A percentile compares a stretch with the other conserved stretches of the same genome.
phyloP scores from a whole-genome alignment of 2,797 vertebrate genomes.

The Tauraco hartlaubi region DNA sequence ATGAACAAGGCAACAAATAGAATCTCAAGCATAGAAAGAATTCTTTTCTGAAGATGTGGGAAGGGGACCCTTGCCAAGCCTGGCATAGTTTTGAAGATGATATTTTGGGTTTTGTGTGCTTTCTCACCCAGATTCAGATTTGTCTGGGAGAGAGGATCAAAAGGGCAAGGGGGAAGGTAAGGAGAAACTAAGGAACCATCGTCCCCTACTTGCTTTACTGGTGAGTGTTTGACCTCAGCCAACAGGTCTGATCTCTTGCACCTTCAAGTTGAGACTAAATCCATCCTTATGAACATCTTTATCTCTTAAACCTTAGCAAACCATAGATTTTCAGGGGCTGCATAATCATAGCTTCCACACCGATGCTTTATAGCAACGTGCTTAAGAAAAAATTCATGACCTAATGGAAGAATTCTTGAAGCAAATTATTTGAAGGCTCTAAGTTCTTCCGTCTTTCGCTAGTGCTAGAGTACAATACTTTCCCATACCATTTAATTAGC shows the following conservation, averaged over 20 bases:
- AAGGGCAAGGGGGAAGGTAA: neutral
- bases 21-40: neutral
- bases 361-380: neutral
- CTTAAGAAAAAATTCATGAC: neutral
- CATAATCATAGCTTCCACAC: neutral
- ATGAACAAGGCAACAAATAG: neutral
- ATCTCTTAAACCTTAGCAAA: neutral
- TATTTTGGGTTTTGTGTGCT: neutral
- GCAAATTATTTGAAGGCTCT: neutral
- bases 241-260: neutral
- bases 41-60: neutral
- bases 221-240: neutral
- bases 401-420: neutral
- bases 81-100: neutral
- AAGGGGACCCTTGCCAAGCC: neutral
- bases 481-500: neutral
- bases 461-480: neutral
- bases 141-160: neutral
- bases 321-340: neutral
- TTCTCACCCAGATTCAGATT: neutral
- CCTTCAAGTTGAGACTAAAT: neutral
- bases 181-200: neutral
- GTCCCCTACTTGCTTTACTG: neutral
- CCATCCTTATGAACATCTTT: neutral
- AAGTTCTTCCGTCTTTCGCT: neutral